A percentile compares a stretch with the other conserved stretches of the same genome.
These are phyloP conservation scores for Anolis sagrei DNA, from an alignment of 2,113 vertebrate species.

Conservation along the genomic window DNA sequence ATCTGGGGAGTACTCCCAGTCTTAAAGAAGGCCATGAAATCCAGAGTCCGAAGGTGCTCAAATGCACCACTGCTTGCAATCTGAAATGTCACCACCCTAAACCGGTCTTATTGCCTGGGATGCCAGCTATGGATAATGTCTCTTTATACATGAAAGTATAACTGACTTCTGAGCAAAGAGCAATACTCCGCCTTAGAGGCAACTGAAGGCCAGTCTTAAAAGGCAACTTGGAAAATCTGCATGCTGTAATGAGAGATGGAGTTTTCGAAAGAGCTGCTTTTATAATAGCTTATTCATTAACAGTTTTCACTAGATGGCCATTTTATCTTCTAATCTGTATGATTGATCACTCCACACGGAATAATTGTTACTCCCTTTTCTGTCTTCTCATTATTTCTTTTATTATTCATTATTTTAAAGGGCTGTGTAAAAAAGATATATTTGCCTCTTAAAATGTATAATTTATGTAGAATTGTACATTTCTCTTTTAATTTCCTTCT, in stretches of 20 bases:
- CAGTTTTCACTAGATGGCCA: constrained; percentile 16
- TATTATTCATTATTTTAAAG: constrained; percentile 35
- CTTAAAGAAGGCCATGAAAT: neutral
- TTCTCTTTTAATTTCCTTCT: constrained; percentile 30
- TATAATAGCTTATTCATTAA: constrained; percentile 27
- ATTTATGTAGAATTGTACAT: constrained; percentile 26
- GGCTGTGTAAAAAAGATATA: constrained; percentile 24
- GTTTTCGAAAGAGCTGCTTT: constrained; percentile 14
- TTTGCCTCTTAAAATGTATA: neutral
- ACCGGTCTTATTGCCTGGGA: no score
- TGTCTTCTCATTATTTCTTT: neutral
- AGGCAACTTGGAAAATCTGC: neutral
- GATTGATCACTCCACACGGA: constrained; percentile 26
- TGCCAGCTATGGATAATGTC: neutral
- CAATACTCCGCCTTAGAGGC: neutral
- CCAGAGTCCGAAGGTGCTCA: neutral
- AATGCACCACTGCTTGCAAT: neutral
- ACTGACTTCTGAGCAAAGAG: neutral
- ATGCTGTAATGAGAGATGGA: neutral
- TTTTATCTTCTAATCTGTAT: constrained; percentile 35
- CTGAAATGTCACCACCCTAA: neutral
- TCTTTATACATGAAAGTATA: neutral
- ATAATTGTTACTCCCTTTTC: constrained; percentile 3
- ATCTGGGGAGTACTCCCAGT: neutral
- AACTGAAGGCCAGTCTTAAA: neutral